Base-by-base conservation (phyloP, 2,888 invertebrate species). In the Idaea biselata region DNA sequence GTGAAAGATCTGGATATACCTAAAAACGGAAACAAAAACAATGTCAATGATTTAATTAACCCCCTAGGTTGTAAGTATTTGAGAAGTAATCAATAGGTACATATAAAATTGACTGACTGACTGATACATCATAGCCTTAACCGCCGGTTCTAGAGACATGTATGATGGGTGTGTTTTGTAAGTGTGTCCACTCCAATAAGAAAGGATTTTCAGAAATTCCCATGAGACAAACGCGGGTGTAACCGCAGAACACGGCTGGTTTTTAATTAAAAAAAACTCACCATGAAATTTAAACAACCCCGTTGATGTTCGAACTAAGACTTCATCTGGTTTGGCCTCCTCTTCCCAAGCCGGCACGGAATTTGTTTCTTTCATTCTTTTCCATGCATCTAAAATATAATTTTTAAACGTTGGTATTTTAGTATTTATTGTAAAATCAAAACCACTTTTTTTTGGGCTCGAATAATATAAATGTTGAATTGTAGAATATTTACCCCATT, bases 1-100 rank as follows among this genome's bases (percentile, higher is more conserved):
- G 97, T 97, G 84, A 98, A 98, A 72, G 97, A 97, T 58, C 97
- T 94, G 0, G 97, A 97, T 72, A 98, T 97, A 11, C 94, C 93
- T 93, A 65, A 1, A 75, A 75, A 58, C 4, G 11, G 55, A 25
- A 25, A n/a, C n/a, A 16, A 14, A 11, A 17, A 16, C 14, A 11
- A 25, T 32, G 16, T 33, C 6, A 33, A 17, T 16, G 25, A 0
- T 0, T 16, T 17, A 25, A n/a, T n/a, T n/a, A n/a, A n/a, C n/a
- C n/a, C n/a, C n/a, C n/a, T n/a, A n/a, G n/a, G n/a, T n/a, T n/a
- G 56, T 16, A 60, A 25, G 14, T 18, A 14, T 31, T 14, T 16
- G 25, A 25, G 25, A 3, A 25, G 25, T 25, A 3, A 25, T 5
- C 25, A 3, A 25, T 25, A n/a, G n/a, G n/a, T n/a, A n/a, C n/a